Conservation (phyloP, 2,113 vertebrate species). For the Cephalopterus ornatus region DNA sequence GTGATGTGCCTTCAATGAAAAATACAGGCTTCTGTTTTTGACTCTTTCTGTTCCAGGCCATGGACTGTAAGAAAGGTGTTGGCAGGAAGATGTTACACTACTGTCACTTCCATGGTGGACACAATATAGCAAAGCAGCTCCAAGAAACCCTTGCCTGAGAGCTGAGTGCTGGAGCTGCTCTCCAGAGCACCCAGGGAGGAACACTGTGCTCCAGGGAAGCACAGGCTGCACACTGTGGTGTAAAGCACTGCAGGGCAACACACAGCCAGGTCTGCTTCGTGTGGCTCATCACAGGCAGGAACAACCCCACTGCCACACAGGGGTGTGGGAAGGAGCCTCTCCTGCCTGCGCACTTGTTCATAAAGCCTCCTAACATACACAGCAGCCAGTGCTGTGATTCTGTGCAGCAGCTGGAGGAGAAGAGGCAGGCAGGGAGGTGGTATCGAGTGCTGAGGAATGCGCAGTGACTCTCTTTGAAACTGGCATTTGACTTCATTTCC, state of each 20-base stretch:
- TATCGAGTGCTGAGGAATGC: fast-evolving
- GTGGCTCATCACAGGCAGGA: background rate
- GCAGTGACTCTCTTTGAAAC: background rate
- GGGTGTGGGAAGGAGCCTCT: background rate
- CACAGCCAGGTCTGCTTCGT: background rate
- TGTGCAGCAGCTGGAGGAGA: background rate
- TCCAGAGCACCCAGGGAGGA: background rate
- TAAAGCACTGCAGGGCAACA: background rate
- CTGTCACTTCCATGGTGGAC: background rate
- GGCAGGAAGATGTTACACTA: background rate
- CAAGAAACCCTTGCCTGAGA: background rate
- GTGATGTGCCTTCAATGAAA: background rate
- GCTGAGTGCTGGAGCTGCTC: background rate
- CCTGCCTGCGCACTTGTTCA: background rate
- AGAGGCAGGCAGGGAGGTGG: background rate
- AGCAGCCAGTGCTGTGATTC: fast-evolving
- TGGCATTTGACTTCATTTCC: background rate
- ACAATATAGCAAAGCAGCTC: background rate
- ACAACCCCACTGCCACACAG: fast-evolving
- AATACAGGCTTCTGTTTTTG: background rate
- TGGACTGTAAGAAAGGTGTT: background rate
- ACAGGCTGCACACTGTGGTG: background rate
- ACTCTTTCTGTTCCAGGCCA: background rate
- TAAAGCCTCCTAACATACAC: background rate
- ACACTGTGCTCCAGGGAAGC: background rate